Evolutionary conservation across 2,888 invertebrate genomes (phyloP).

Genomic region (Macrosiphum euphorbiae): DNA sequence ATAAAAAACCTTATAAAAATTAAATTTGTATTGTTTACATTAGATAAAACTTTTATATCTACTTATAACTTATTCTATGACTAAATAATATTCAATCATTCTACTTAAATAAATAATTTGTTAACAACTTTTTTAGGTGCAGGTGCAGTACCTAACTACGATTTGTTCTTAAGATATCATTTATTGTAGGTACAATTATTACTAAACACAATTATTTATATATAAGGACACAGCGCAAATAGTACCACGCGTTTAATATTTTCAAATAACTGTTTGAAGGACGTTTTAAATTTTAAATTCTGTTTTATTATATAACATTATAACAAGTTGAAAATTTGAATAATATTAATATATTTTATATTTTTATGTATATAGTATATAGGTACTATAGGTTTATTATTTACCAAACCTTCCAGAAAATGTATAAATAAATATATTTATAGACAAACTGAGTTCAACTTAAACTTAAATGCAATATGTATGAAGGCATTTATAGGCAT

Average conservation of each 20-base stretch:
- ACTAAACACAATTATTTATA: background rate
- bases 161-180: background rate
- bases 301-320: background rate
- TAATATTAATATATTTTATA: constrained; percentile 7
- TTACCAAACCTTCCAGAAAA: background rate
- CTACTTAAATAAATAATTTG: too few species aligned
- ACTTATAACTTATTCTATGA: too few species aligned
- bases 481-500: background rate
- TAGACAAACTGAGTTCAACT: background rate
- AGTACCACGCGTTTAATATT: background rate
- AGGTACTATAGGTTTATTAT: background rate
- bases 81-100: too few species aligned
- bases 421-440: background rate
- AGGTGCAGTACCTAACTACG: background rate
- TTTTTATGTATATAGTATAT: background rate
- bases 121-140: too few species aligned
- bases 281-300: background rate
- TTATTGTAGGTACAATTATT: too few species aligned
- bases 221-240: background rate
- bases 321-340: background rate
- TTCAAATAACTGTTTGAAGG: constrained; percentile 1
- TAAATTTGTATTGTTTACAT: too few species aligned
- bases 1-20: too few species aligned
- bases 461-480: background rate
- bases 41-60: too few species aligned